Evolutionary conservation across 1,140 invertebrate genomes (phyloP), one percentile per base, ranked within the genome.

Genomic region (Megalopta genalis): DNA sequence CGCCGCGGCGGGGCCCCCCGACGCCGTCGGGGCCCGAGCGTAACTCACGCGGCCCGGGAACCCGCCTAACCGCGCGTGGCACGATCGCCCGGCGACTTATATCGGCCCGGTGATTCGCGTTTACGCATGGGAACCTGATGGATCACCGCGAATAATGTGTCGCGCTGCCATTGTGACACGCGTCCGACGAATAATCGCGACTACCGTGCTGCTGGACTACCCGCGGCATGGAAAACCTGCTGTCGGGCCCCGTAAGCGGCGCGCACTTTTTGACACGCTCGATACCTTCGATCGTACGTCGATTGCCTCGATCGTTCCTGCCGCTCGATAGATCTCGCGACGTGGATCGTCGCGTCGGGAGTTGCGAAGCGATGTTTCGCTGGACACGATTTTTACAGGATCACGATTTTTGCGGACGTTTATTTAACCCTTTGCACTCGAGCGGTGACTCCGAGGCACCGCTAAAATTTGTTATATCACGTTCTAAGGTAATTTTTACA

Each of bases 21-120:
- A 18, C n/a, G 65, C 49, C 49, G 25, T 42, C 32, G 42, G 5
- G 27, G 23, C 32, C 16, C 42, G 52, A 18, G 46, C 21, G 75
- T 74, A 80, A 80, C 74, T 80, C 71, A 67, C 62, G 67, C n/a
- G 25, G n/a, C n/a, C n/a, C n/a, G n/a, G n/a, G n/a, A n/a, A n/a
- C n/a, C n/a, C n/a, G n/a, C n/a, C n/a, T n/a, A n/a, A n/a, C n/a
- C n/a, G n/a, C n/a, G n/a, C n/a, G n/a, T n/a, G n/a, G n/a, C n/a
- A n/a, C n/a, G n/a, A 76, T 68, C 65, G 23, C 25, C 49, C 32
- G 23, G 74, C 42, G 18, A 69, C 57, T 75, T 67, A 52, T 32
- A 75, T 65, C 39, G 23, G 25, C 32, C 18, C 32, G 21, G 32
- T 23, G 63, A 59, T 57, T 77, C 54, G 49, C 32, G 23, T 69